Conservation (phyloP, 2,113 vertebrate species). For the Equus quagga region DNA sequence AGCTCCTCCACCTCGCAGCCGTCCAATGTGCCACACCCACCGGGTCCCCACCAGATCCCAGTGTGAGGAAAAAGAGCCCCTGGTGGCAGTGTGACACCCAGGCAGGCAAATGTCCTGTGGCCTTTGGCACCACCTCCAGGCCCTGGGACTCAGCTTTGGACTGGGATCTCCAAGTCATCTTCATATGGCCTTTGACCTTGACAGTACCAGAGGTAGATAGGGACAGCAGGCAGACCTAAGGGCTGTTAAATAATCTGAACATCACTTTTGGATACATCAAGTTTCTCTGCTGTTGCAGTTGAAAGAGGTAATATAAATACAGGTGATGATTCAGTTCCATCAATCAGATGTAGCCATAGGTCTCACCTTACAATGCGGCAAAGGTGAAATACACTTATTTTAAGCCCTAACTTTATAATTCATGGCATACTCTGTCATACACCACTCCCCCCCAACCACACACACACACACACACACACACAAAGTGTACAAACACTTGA, state of each 20-base stretch:
- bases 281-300: background rate
- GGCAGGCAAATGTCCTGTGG: background rate
- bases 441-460: background rate
- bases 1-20: background rate
- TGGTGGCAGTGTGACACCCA: accelerated
- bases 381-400: background rate
- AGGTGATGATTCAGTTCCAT: background rate
- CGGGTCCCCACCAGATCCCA: accelerated
- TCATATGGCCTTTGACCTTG: background rate
- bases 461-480: background rate
- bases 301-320: background rate
- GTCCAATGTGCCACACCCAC: accelerated
- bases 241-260: background rate
- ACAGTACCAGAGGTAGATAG: background rate
- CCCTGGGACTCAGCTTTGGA: accelerated
- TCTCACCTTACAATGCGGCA: background rate
- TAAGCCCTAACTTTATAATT: background rate
- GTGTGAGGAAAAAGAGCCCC: background rate
- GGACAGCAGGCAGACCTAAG: background rate
- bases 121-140: accelerated
- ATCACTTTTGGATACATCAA: background rate
- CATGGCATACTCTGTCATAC: background rate
- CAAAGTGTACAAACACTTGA: background rate
- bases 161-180: background rate
- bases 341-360: background rate